Percentiles rank a stretch among this genome's conserved stretches.
phyloP scores from a whole-genome alignment of 1,140 invertebrate genomes.

The Trichogramma pretiosum region DNA sequence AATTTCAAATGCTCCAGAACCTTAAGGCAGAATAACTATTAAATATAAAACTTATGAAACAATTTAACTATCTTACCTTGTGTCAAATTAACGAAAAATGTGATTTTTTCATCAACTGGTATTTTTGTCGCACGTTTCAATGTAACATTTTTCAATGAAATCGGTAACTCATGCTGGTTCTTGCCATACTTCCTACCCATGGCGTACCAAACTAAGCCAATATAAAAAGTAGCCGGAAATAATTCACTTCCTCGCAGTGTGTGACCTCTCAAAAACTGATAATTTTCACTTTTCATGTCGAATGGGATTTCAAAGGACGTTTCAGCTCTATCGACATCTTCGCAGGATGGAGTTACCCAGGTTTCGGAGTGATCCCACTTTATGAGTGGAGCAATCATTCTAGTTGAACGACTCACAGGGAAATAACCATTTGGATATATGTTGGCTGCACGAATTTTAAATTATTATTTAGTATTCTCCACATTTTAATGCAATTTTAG shows the following conservation, averaged over 20 bases:
- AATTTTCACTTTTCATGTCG: conserved; percentile 55
- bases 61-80: conserved; percentile 55
- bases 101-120: conserved; percentile 56
- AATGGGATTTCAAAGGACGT: conserved; percentile 50
- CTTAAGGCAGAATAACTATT: conserved; percentile 9
- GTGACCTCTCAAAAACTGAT: conserved; percentile 68
- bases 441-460: conserved; percentile 32
- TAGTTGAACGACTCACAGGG: conserved; percentile 58
- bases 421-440: conserved; percentile 52
- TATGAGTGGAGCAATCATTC: conserved; percentile 54
- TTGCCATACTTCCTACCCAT: conserved; percentile 67
- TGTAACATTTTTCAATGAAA: conserved; percentile 78
- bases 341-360: conserved; percentile 49
- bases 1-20: conserved; percentile 45
- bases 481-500: neutral
- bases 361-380: conserved; percentile 70
- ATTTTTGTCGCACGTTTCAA: conserved; percentile 78
- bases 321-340: conserved; percentile 51
- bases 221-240: conserved; percentile 77
- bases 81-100: conserved; percentile 74
- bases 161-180: conserved; percentile 61
- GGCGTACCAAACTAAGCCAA: conserved; percentile 75
- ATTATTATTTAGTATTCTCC: neutral
- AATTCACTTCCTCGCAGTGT: conserved; percentile 74
- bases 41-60: neutral